Evolutionary conservation across 2,888 invertebrate genomes (phyloP), one percentile per base, ranked within the genome.

Genomic region (Ormyrus nitidulus): DNA sequence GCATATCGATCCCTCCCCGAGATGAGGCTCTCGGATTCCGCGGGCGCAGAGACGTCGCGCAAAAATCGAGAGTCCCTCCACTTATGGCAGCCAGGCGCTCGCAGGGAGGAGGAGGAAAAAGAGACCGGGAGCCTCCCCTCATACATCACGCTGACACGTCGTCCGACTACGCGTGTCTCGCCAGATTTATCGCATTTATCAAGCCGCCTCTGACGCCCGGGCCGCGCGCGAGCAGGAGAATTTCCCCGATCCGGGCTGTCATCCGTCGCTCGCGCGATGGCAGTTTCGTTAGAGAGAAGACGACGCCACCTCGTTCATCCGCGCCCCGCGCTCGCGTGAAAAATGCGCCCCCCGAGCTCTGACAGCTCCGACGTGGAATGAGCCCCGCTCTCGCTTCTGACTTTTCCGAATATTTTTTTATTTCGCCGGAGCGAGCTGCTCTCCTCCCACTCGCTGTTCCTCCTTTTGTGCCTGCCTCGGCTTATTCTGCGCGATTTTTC

Each of bases 161-260:
- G 86, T 87, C 88, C 86, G 85, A 87, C 85, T 79, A 53, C 61
- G 59, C 62, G 85, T 85, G 85, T 87, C 87, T 85, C 84, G 82
- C 84, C 85, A 86, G 87, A 88, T 89, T 89, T 88, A 89, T 88
- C 87, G 87, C 85, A 86, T 87, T 88, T 87, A 86, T 86, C 88
- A 85, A 86, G 85, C 82, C 81, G 34, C 34, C 84, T 86, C 65
- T 10, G 34, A 53, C 58, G 56, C 73, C 4, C 59, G 58, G 64
- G 64, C 56, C 44, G 71, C 59, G 71, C 59, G 51, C 49, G 51
- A 6, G 19, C 58, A 58, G 7, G 69, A 34, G 56, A 74, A 66
- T 75, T 75, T 75, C 64, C 46, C 48, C 66, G 34, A 34, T 34
- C 34, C 34, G 53, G 51, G 46, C 69, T 79, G 79, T 79, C 79